A percentile compares a stretch with the other conserved stretches of the same genome.
Conservation (phyloP, 30 jellyfish, hydroid and myxozoan genomes). For the Hydractinia symbiolongicarpus region DNA sequence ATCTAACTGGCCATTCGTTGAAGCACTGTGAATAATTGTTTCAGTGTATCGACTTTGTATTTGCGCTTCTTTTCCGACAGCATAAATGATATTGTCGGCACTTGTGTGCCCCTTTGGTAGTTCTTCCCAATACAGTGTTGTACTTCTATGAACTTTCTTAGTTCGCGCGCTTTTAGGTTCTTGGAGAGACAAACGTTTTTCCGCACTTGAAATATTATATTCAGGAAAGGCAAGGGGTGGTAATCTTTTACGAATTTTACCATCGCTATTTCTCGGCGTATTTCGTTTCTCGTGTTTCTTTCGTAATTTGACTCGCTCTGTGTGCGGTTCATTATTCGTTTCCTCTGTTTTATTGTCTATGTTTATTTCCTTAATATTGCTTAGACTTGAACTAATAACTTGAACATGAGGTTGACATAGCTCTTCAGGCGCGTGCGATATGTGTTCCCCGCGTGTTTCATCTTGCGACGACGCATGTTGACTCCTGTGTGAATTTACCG, state of each 20-base stretch:
- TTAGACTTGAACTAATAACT: too few relatives aligned
- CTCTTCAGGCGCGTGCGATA: too few relatives aligned
- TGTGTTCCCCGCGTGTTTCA: too few relatives aligned
- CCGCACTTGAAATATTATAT: background rate
- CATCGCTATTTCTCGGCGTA: too few relatives aligned
- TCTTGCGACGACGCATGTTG: too few relatives aligned
- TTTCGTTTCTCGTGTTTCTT: too few relatives aligned
- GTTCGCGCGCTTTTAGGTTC: slow-evolving; percentile 19
- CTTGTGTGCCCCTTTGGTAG: background rate
- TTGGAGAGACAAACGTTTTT: background rate
- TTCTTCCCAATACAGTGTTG: slow-evolving; percentile 19
- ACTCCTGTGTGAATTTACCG: too few relatives aligned
- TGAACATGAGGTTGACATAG: too few relatives aligned
- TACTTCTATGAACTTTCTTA: slow-evolving; percentile 1
- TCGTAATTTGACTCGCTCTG: too few relatives aligned
- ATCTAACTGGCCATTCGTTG: slow-evolving; percentile 12
- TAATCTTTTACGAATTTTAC: background rate
- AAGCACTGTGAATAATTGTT: slow-evolving; percentile 14
- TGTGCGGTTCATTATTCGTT: too few relatives aligned
- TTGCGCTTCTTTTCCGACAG: slow-evolving; percentile 1
- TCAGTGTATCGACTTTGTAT: slow-evolving; percentile 19
- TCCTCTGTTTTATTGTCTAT: too few relatives aligned
- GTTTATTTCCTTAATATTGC: too few relatives aligned
- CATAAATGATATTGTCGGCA: slow-evolving; percentile 2
- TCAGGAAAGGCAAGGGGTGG: slow-evolving; percentile 3